Base-by-base conservation (phyloP, 2,113 vertebrate genomes). In the Cephalopholis sonnerati region DNA sequence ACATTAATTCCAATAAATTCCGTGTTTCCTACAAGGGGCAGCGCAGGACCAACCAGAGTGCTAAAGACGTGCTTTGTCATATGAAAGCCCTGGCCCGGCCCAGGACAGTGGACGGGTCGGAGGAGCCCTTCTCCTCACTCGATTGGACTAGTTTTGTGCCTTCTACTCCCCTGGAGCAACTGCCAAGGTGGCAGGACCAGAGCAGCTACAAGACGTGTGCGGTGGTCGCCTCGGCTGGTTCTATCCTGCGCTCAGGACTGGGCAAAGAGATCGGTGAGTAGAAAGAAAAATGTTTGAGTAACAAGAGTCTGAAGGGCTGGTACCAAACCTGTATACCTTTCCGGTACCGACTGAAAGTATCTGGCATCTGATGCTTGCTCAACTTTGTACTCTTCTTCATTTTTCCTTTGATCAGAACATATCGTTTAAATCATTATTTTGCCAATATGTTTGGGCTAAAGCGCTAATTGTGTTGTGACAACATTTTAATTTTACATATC, bases 141-240 rank as follows among this genome's bases (percentile, higher is more conserved):
- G 97, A 97, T 78, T 99, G 98, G 98, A 94, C 93, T 66, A 91
- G 87, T 3, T 94, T 98, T 1, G 97, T 99, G 75, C 98, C 98
- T 0, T 64, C 93, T 0, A 91, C 93, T 53, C 91, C 96, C 0
- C 91, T 99, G 72, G 93, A 94, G 70, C 94, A 93, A 67, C 94
- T 98, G 65, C 91, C 96, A 86, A 77, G 92, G 8, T 87, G 44
- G 15, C 94, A 93, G 59, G 79, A 48, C 18, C 66, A 17, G 59
- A 87, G 61, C 46, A 55, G 83, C 51, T 97, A 97, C 81, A 93
- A 91, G 81, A 96, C 93, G 77, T 99, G 98, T 71, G 98, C 98
- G 0, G 99, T 99, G 20, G 99, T 99, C 90, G 97, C 97, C 74
- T 99, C 98, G 12, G 97, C 98, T 0, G 99, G 99, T 9, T 97